Evolutionary conservation across 2,797 vertebrate genomes (phyloP).

Genomic region (Craterocephalus amniculus): DNA sequence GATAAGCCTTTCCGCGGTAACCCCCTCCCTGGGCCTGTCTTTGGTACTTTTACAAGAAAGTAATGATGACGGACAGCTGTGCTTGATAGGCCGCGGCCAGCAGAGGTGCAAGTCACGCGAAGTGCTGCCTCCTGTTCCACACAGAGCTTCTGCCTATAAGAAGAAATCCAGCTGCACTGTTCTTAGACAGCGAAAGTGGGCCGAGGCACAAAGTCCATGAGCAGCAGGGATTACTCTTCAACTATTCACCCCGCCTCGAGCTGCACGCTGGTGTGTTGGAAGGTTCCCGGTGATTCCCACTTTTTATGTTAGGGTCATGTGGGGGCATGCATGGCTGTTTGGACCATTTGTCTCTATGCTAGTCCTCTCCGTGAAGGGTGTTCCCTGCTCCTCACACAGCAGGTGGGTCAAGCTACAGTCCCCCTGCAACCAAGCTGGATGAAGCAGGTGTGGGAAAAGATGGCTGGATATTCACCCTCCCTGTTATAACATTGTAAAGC

Average conservation of each 20-base stretch:
- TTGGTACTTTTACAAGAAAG: slow-evolving; percentile 83
- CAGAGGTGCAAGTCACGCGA: slow-evolving; percentile 74
- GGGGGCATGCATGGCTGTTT: background rate
- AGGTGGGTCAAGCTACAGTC: too few relatives aligned
- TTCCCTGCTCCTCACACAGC: too few relatives aligned
- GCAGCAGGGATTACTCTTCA: background rate
- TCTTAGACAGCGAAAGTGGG: background rate
- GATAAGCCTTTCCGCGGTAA: slow-evolving; percentile 67
- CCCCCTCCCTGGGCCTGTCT: slow-evolving; percentile 58
- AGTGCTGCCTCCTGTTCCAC: slow-evolving; percentile 45
- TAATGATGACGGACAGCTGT: slow-evolving; percentile 82
- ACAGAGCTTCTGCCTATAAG: background rate
- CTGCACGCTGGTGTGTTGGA: background rate
- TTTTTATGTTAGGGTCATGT: background rate
- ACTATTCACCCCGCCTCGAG: background rate
- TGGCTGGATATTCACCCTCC: background rate
- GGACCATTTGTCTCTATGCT: background rate
- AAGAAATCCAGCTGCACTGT: background rate
- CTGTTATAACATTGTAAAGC: background rate
- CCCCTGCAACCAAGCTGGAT: too few relatives aligned
- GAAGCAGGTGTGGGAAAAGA: background rate
- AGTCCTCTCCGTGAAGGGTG: background rate
- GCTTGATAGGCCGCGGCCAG: slow-evolving; percentile 57
- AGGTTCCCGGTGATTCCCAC: background rate
- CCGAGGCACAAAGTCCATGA: background rate